A percentile compares a stretch with the other conserved stretches of the same genome.
phyloP scores from a whole-genome alignment of 1,140 invertebrate species.

The Formica exsecta region DNA sequence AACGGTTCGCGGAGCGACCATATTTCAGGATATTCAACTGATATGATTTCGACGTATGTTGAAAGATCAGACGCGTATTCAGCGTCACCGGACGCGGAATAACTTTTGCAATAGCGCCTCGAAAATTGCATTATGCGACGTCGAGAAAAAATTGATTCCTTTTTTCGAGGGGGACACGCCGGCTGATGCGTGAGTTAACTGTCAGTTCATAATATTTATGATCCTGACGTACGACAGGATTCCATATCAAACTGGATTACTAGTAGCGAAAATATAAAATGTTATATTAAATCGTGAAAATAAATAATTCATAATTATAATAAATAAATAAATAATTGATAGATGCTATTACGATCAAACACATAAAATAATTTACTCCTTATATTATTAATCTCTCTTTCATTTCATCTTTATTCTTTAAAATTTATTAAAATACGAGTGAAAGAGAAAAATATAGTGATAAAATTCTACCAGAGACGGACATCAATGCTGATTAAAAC shows the following conservation, averaged over 20 bases:
- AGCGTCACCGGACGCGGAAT: constrained; percentile 15
- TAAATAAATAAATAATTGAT: too few species aligned
- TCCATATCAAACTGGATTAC: not conserved
- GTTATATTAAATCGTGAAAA: not conserved
- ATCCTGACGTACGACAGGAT: not conserved
- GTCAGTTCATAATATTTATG: constrained; percentile 27
- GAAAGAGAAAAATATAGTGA: not conserved
- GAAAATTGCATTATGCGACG: constrained; percentile 47
- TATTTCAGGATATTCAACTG: constrained; percentile 61
- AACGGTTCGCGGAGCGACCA: constrained; percentile 11
- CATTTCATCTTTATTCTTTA: not conserved
- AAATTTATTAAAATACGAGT: constrained; percentile 8
- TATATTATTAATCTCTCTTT: not conserved
- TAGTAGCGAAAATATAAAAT: not conserved
- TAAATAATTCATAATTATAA: constrained; percentile 13
- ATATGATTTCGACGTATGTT: constrained; percentile 47
- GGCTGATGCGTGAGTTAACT: constrained; percentile 5
- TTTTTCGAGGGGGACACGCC: constrained; percentile 3
- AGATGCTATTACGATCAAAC: not conserved
- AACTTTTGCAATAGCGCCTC: constrained; percentile 49
- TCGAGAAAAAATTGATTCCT: constrained; percentile 31
- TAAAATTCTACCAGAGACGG: too few species aligned
- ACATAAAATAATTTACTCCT: constrained; percentile 6
- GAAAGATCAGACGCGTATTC: constrained; percentile 58
- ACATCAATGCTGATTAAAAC: not conserved